Percentiles rank a stretch among this genome's conserved stretches.
Evolutionary conservation across 1,140 invertebrate species (phyloP).

Genomic region (Thaumetopoea pityocampa): DNA sequence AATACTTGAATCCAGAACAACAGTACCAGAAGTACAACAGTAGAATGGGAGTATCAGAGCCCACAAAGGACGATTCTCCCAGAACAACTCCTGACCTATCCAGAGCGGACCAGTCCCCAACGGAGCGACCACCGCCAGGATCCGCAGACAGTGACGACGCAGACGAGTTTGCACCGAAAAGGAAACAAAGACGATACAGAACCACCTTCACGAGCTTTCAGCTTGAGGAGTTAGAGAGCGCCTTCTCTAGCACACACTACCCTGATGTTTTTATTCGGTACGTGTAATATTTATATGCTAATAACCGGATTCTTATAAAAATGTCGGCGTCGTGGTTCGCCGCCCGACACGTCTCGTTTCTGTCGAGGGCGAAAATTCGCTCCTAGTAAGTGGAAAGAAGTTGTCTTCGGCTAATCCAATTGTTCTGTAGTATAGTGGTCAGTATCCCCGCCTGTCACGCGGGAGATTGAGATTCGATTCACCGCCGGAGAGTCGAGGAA

Average conservation of each 20-base stretch:
- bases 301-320: too few species aligned
- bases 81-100: conserved; percentile 69
- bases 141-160: conserved; percentile 83
- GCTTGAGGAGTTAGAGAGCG: conserved; percentile 97
- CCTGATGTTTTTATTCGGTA: conserved; percentile 98
- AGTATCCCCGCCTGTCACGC: too few species aligned
- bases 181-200: conserved; percentile 93
- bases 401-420: too few species aligned
- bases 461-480: too few species aligned
- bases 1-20: conserved; percentile 50
- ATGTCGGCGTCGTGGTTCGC: too few species aligned
- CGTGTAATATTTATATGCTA: conserved; percentile 9
- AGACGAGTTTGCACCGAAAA: conserved; percentile 89
- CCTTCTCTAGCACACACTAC: conserved; percentile 97
- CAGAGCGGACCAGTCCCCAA: conserved; percentile 54
- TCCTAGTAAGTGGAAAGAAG: too few species aligned
- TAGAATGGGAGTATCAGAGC: conserved; percentile 79
- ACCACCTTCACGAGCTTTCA: conserved; percentile 97
- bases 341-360: too few species aligned
- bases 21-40: conserved; percentile 50
- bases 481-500: too few species aligned
- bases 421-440: too few species aligned
- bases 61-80: conserved; percentile 76
- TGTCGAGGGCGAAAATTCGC: too few species aligned
- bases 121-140: conserved; percentile 74